Conservation (phyloP, 1,140 invertebrate genomes). For the Anoplolepis gracilipes region DNA sequence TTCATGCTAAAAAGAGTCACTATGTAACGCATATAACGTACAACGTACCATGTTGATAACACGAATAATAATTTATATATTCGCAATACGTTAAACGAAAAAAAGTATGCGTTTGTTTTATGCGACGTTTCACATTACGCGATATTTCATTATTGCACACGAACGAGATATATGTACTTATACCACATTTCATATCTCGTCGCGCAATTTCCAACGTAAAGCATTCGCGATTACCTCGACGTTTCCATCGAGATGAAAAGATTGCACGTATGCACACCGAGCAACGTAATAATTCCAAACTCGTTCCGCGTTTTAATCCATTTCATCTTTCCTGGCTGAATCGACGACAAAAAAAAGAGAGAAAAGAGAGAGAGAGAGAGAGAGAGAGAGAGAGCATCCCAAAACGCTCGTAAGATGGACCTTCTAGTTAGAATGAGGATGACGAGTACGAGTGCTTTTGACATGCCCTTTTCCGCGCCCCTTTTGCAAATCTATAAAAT, state of each 20-base stretch:
- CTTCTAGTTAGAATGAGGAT: conserved; percentile 38
- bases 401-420: conserved; percentile 38
- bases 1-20: neutral
- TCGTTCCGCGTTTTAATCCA: conserved; percentile 30
- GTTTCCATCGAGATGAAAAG: conserved; percentile 44
- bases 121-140: neutral
- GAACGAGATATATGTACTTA: neutral
- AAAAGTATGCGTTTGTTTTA: neutral
- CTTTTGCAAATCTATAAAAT: conserved; percentile 75
- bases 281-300: conserved; percentile 4
- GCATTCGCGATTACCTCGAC: conserved; percentile 40
- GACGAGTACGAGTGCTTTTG: conserved; percentile 67
- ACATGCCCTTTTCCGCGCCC: conserved; percentile 54
- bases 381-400: neutral
- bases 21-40: neutral
- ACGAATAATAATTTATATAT: neutral
- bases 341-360: no score
- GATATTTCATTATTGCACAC: conserved; percentile 16
- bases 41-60: neutral
- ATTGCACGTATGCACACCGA: neutral
- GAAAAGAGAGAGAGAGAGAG: neutral
- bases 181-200: conserved; percentile 32
- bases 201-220: conserved; percentile 31
- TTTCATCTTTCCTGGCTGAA: neutral
- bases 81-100: neutral